Evolutionary conservation across 2,113 vertebrate genomes (phyloP).

Genomic region (Sorex fumeus): DNA sequence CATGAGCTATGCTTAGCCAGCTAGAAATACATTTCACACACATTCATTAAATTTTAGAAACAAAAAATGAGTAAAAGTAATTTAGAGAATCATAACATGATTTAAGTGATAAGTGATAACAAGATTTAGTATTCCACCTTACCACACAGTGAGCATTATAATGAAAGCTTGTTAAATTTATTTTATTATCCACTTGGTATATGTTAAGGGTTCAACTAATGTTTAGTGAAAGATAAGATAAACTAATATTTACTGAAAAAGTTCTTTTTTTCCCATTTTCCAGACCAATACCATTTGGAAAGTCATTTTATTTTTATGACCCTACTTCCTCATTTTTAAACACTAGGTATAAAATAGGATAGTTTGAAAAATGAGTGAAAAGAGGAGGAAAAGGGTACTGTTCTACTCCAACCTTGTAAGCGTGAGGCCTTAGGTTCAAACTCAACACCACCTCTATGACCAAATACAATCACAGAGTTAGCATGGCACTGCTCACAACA

Average conservation of each 20-base stretch:
- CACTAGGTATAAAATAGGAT: too few species aligned
- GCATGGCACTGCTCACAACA: too few species aligned
- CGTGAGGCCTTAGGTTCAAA: too few species aligned
- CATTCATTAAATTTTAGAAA: background rate
- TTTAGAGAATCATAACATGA: background rate
- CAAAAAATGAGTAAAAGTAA: constrained; percentile 44
- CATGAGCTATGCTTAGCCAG: background rate
- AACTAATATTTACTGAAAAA: too few species aligned
- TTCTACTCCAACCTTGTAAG: too few species aligned
- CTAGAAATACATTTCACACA: background rate
- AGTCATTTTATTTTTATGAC: background rate
- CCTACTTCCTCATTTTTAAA: constrained; percentile 23
- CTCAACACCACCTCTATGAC: too few species aligned
- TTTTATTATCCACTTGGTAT: too few species aligned
- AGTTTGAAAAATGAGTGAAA: background rate
- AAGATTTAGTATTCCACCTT: background rate
- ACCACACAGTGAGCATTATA: background rate
- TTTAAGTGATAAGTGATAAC: too few species aligned
- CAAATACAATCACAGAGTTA: too few species aligned
- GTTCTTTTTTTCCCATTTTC: background rate
- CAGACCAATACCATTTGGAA: background rate
- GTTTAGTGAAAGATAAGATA: background rate
- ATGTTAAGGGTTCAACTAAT: background rate
- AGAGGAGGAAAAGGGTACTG: background rate
- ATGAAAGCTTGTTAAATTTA: background rate